Conservation (phyloP, 2,797 vertebrate genomes). For the Poecilia gillii region DNA sequence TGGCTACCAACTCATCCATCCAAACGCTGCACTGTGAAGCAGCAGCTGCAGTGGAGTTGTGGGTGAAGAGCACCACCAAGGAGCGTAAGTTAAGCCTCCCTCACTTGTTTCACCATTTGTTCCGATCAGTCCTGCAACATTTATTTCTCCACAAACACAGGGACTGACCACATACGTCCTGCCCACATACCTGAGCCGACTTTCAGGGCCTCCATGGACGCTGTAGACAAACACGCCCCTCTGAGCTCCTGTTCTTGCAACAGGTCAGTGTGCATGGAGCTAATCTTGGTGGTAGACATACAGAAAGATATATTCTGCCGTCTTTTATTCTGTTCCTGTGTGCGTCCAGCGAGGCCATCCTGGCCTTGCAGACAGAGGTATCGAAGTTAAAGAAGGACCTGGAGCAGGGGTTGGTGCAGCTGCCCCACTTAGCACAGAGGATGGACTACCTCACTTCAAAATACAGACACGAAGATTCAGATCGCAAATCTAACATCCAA, state of each 20-base stretch:
- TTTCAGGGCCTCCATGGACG: slow-evolving; percentile 49
- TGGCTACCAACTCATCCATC: slow-evolving; percentile 20
- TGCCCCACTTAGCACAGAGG: slow-evolving; percentile 74
- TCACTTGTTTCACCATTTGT: background rate
- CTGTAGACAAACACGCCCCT: slow-evolving; percentile 42
- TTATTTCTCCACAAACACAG: slow-evolving; percentile 44
- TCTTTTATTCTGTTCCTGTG: slow-evolving; percentile 12
- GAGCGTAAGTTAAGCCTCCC: slow-evolving; percentile 40
- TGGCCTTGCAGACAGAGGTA: slow-evolving; percentile 80
- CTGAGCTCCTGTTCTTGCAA: slow-evolving; percentile 73
- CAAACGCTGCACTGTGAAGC: slow-evolving; percentile 34
- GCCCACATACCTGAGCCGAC: slow-evolving; percentile 35
- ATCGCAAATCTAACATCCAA: slow-evolving; percentile 51
- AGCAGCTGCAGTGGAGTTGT: slow-evolving; percentile 51
- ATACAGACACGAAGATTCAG: slow-evolving; percentile 62
- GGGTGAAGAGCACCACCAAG: slow-evolving; percentile 67
- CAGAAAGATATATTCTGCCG: background rate
- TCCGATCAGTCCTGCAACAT: background rate
- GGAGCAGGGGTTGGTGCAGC: slow-evolving; percentile 74
- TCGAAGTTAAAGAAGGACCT: slow-evolving; percentile 77
- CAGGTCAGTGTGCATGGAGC: slow-evolving; percentile 59
- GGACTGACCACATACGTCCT: slow-evolving; percentile 21
- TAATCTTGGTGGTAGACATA: background rate
- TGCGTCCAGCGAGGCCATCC: slow-evolving; percentile 72
- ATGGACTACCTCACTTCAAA: slow-evolving; percentile 71